Evolutionary conservation across 1,140 invertebrate species (phyloP), one percentile per base, ranked within the genome.

Genomic region (Drosophila subobscura): DNA sequence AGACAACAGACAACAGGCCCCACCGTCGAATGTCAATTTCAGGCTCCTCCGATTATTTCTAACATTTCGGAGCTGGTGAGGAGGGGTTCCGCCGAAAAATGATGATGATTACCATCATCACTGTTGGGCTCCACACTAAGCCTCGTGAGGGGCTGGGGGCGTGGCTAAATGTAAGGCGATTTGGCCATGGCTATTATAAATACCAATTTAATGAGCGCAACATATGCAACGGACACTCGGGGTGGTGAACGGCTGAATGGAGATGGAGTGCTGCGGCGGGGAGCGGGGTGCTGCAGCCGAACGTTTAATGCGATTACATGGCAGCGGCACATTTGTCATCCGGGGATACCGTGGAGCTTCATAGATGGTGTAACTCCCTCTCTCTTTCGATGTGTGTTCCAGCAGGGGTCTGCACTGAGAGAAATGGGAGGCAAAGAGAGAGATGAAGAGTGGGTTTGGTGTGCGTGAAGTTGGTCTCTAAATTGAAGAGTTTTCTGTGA

Each of bases 181-280:
- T 85, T 85, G 52, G 77, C 68, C 74, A 58, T 41, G 73, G 72
- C 77, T 73, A 86, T 86, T 86, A 88, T 86, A 86, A 86, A 86
- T 86, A 86, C 83, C 79, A 88, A 86, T 86, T 83, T 88, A 86
- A 86, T 86, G 83, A 86, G 83, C 83, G 78, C 78, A 80, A 81
- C 83, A 88, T 88, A 81, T 88, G 81, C 81, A 88, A 64, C 74
- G 61, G 59, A 44, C 66, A 45, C 58, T 37, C 46, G 46, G 27
- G 57, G 42, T 44, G 40, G 10, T 37, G 47, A 5, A 4, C 47
- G 47, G 10, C 10, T 29, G 40, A 23, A 54, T 8, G 47, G 41
- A 25, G 56, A 58, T 27, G 42, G 44, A 44, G 51, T 41, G 56
- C 53, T 42, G 37, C 56, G 47, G 49, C 54, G 33, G 46, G 40